Evolutionary conservation across 2,113 vertebrate genomes (phyloP), one percentile per base, ranked within the genome.

Genomic region (Oryzias curvinotus): DNA sequence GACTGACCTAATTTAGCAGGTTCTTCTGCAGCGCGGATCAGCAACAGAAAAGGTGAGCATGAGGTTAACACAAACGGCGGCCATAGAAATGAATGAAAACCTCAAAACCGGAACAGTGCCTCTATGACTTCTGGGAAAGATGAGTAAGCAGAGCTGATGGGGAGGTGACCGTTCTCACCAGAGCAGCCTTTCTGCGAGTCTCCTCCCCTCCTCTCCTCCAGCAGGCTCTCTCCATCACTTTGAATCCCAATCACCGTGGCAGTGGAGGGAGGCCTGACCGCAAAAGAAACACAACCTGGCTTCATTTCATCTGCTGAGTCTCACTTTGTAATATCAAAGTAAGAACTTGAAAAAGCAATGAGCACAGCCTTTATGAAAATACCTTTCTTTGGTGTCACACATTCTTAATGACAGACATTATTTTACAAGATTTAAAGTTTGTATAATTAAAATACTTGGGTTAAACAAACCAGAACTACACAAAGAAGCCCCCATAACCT

Each of bases 141-240:
- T 65, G 15, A 76, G 45, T 60, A 68, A 68, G 55, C 72, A 72
- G 69, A 45, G 51, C 47, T 26, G 49, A 74, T 45, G 73, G 60
- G 60, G 60, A 55, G 3, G 7, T 43, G 65, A 62, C 0, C 1
- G 19, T 23, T 54, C 85, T 85, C 91, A 98, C 96, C 93, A 70
- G 94, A 91, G 62, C 91, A 94, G 52, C 89, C 84, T 89, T 94
- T 93, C 69, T 95, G 90, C 0, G 92, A 93, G 83, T 98, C 95
- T 68, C 95, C 93, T 19, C 96, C 96, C 70, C 89, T 95, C 69
- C 96, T 92, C 57, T 96, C 95, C 87, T 97, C 95, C 55, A 96
- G 91, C 63, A 98, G 85, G 57, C 89, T 91, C 62, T 98, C 95
- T 23, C 91, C 84, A 73, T 98, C 96, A 52, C 95, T 92, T 80